A percentile compares a stretch with the other conserved stretches of the same genome.
Evolutionary conservation across 2,888 invertebrate species (phyloP).

Genomic region (Athalia rosae): DNA sequence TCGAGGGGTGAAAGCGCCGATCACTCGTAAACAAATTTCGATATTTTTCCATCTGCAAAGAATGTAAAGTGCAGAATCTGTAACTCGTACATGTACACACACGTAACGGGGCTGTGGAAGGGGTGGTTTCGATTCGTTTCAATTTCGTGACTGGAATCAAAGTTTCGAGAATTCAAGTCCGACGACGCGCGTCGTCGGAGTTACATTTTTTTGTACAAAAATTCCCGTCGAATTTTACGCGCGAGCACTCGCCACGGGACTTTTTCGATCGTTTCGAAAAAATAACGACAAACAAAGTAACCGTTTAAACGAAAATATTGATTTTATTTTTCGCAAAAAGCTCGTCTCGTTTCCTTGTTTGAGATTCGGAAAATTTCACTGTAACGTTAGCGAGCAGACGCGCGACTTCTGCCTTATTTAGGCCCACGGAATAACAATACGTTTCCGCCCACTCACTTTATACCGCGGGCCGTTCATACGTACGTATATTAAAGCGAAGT

Average conservation of each 20-base stretch:
- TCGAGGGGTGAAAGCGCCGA: neutral
- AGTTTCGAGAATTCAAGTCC: neutral
- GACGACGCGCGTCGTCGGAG: neutral
- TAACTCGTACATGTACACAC: neutral
- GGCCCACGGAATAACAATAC: neutral
- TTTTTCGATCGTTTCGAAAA: no score
- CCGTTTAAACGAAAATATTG: no score
- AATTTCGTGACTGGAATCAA: conserved; percentile 23
- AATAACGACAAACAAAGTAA: no score
- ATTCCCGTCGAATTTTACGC: no score
- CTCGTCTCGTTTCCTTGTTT: neutral
- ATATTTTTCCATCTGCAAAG: conserved; percentile 20
- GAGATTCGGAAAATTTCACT: neutral
- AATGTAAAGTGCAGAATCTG: conserved; percentile 22
- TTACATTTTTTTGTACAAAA: no score
- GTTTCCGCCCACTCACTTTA: conserved; percentile 31
- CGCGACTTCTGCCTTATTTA: no score
- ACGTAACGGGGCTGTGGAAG: neutral
- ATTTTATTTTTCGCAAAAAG: no score
- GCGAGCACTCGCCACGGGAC: no score
- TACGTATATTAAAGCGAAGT: neutral
- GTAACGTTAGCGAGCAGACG: neutral
- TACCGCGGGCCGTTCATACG: neutral
- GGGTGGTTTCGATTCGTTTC: conserved; percentile 14
- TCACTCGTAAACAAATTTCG: conserved; percentile 20